Evolutionary conservation across 2,888 invertebrate species (phyloP).

Genomic region (Oithona nana): DNA sequence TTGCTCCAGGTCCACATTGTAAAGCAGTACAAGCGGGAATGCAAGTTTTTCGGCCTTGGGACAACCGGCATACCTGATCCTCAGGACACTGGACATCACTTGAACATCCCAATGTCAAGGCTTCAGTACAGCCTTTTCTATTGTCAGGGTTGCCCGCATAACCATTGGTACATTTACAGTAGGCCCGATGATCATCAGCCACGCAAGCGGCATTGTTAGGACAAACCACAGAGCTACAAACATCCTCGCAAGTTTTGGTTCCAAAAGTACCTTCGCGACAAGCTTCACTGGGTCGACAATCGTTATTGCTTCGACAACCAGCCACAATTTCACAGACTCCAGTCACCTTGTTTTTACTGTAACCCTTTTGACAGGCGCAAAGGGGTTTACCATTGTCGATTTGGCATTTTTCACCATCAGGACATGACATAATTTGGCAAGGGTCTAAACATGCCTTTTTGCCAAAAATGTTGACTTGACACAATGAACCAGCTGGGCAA

Average conservation of each 20-base stretch:
- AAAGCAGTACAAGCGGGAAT: conserved; percentile 54
- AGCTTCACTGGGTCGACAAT: conserved; percentile 22
- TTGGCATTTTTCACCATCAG: conserved; percentile 58
- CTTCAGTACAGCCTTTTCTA: conserved; percentile 57
- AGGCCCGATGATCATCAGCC: conserved; percentile 65
- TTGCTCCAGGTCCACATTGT: conserved; percentile 62
- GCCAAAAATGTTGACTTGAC: conserved; percentile 43
- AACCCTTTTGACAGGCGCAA: conserved; percentile 58
- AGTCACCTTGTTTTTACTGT: conserved; percentile 60
- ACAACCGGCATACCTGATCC: conserved; percentile 51
- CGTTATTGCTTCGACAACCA: conserved; percentile 18
- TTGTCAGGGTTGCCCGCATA: conserved; percentile 45
- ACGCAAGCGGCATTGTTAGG: conserved; percentile 69
- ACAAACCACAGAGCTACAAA: conserved; percentile 55
- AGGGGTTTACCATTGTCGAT: conserved; percentile 47
- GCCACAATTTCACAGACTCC: conserved; percentile 60
- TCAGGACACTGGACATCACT: conserved; percentile 64
- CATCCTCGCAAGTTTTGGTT: conserved; percentile 63
- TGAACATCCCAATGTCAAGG: conserved; percentile 51
- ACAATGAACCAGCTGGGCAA: conserved; percentile 46
- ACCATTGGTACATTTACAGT: conserved; percentile 69
- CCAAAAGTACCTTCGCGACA: conserved; percentile 51
- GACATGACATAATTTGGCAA: conserved; percentile 59
- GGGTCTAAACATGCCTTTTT: conserved; percentile 50
- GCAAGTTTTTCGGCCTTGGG: conserved; percentile 42